Percentiles rank a stretch among this genome's conserved stretches.
Conservation (phyloP, 2,797 vertebrate species). For the Hirundo rustica region DNA sequence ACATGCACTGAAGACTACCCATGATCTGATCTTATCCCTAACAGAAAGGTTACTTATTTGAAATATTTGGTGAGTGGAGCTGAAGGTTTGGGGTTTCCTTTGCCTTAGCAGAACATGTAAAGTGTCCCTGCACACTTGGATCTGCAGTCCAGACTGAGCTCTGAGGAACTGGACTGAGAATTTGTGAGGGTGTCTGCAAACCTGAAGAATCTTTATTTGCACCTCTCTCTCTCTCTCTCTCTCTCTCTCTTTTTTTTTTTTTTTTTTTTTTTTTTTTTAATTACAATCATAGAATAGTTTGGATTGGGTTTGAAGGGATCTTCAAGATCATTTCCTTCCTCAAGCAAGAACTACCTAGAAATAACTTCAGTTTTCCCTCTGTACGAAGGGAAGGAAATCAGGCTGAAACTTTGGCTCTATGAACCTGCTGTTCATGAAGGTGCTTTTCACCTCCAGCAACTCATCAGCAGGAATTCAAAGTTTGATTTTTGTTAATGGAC, state of each 20-base stretch:
- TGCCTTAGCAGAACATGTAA: not conserved
- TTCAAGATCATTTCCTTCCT: not conserved
- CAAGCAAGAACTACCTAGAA: not conserved
- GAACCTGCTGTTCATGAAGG: not conserved
- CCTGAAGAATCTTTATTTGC: not conserved
- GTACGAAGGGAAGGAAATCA: not conserved
- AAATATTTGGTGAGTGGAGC: not conserved
- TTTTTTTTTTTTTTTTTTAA: not conserved
- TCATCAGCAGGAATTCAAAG: not conserved
- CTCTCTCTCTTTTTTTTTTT: no score
- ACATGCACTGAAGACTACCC: not conserved
- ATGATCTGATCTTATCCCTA: not conserved
- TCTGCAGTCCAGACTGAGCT: not conserved
- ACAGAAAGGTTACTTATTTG: not conserved
- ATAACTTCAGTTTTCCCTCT: not conserved
- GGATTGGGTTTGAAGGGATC: not conserved
- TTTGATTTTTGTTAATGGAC: not conserved
- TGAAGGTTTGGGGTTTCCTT: not conserved
- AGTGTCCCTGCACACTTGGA: not conserved
- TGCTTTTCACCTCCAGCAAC: not conserved
- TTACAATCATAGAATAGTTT: not conserved
- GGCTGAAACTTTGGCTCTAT: not conserved
- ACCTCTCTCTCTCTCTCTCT: accelerated
- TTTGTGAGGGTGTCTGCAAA: not conserved
- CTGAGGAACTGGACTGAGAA: not conserved